These are phyloP conservation scores for Charadrius vociferus DNA, from an alignment of 2,113 vertebrate genomes.

Conservation along the genomic window DNA sequence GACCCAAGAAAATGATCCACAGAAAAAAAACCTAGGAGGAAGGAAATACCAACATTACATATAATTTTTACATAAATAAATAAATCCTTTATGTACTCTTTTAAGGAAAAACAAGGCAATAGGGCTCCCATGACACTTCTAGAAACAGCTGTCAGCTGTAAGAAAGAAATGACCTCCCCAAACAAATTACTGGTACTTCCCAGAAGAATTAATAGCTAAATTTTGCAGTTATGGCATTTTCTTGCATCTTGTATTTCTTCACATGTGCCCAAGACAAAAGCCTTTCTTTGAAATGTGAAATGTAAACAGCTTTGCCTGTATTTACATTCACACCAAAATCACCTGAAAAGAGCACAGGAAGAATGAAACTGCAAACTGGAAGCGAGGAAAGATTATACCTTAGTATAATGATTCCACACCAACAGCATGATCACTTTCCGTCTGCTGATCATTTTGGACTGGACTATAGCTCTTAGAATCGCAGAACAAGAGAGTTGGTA, in stretches of 20 bases:
- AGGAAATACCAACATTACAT: rapidly evolving
- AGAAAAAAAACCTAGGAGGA: background rate
- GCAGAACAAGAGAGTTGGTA: background rate
- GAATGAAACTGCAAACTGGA: background rate
- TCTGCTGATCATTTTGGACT: background rate
- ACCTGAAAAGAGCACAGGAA: background rate
- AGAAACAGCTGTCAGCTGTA: background rate
- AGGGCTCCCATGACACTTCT: background rate
- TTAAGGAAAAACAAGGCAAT: background rate
- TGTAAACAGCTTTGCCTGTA: background rate
- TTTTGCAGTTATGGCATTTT: background rate
- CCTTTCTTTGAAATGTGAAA: background rate
- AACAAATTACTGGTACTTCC: background rate
- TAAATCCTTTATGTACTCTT: background rate
- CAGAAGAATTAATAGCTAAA: background rate
- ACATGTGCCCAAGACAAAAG: background rate
- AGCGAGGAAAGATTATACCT: background rate
- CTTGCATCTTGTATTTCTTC: background rate
- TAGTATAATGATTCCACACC: background rate
- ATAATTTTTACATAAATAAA: background rate
- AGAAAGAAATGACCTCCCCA: background rate
- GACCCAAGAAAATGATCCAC: background rate
- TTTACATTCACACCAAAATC: background rate
- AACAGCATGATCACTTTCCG: background rate
- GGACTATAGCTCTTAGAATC: background rate